These are phyloP conservation scores for Drosophila borborema DNA, from an alignment of 2,888 invertebrate species.

Conservation along the genomic window DNA sequence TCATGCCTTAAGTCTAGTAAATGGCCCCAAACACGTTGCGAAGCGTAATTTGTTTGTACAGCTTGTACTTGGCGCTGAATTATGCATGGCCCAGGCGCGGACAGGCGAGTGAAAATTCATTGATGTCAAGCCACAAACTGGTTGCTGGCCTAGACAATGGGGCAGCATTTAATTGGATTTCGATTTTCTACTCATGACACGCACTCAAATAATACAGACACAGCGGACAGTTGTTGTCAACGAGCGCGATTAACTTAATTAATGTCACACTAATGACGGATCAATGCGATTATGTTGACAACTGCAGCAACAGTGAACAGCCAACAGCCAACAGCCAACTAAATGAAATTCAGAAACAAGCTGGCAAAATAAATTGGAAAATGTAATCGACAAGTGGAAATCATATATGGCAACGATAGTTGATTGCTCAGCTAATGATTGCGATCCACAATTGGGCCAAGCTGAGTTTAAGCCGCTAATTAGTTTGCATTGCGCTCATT, in stretches of 20 bases:
- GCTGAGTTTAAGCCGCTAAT: slow-evolving; percentile 62
- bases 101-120: not conserved
- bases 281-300: slow-evolving; percentile 80
- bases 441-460: slow-evolving; percentile 28
- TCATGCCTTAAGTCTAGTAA: slow-evolving; percentile 32
- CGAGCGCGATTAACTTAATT: slow-evolving; percentile 77
- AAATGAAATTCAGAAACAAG: slow-evolving; percentile 64
- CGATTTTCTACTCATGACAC: slow-evolving; percentile 71
- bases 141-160: slow-evolving; percentile 16
- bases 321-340: slow-evolving; percentile 17
- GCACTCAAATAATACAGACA: slow-evolving; percentile 20
- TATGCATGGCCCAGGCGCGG: slow-evolving; percentile 36
- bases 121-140: slow-evolving; percentile 19
- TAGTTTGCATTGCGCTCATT: slow-evolving; percentile 61
- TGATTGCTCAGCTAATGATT: slow-evolving; percentile 62
- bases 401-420: slow-evolving; percentile 45
- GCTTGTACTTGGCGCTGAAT: slow-evolving; percentile 49
- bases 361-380: slow-evolving; percentile 63
- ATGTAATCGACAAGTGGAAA: slow-evolving; percentile 52
- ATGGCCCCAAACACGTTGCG: slow-evolving; percentile 25
- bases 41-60: slow-evolving; percentile 58
- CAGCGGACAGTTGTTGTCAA: slow-evolving; percentile 39
- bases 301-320: slow-evolving; percentile 39
- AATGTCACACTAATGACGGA: slow-evolving; percentile 81
- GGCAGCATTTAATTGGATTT: slow-evolving; percentile 72